phyloP scores from a whole-genome alignment of 2,113 vertebrate species.

The Microcebus lehilahytsara region DNA sequence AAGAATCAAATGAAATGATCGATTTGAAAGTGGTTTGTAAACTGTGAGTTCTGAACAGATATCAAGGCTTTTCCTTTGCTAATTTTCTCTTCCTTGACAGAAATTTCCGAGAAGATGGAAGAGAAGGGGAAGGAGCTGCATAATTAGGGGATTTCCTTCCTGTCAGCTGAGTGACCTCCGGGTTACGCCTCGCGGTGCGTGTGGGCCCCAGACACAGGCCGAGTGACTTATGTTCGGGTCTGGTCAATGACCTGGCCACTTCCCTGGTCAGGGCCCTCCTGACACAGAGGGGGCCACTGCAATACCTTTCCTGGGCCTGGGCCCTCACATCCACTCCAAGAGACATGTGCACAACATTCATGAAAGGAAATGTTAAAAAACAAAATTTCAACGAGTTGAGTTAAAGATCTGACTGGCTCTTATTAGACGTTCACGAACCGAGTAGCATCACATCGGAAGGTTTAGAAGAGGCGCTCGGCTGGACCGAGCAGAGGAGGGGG shows the following conservation, averaged over 20 bases:
- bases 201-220: background rate
- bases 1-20: background rate
- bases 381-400: background rate
- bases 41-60: background rate
- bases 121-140: background rate
- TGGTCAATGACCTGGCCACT: no score
- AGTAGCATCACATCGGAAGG: background rate
- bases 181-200: accelerated
- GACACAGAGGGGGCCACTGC: background rate
- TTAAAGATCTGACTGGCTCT: background rate
- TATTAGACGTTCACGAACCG: background rate
- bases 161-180: background rate
- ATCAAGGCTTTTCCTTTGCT: background rate
- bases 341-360: background rate
- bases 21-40: background rate
- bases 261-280: background rate
- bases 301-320: background rate
- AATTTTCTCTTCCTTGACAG: background rate
- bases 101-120: background rate
- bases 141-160: background rate
- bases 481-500: background rate
- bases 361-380: background rate
- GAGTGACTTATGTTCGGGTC: background rate
- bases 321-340: background rate
- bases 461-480: background rate